Conservation (phyloP, 2,888 invertebrate genomes). For the Agonopterix heracliana region DNA sequence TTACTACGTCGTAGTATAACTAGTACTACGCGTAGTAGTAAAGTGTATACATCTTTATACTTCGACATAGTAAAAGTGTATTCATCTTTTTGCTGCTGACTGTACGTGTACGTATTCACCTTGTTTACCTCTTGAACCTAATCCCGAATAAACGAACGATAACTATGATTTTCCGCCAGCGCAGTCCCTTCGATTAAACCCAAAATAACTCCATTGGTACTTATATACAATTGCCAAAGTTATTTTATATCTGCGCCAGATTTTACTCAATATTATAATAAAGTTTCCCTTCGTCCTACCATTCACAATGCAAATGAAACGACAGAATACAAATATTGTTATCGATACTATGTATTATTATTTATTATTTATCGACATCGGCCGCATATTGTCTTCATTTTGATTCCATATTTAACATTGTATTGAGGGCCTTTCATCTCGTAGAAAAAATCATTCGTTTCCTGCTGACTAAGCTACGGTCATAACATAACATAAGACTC, state of each 20-base stretch:
- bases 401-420: constrained; percentile 10
- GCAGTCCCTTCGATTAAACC: not conserved
- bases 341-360: constrained; percentile 11
- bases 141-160: not conserved
- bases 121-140: too few species aligned
- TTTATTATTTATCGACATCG: constrained; percentile 13
- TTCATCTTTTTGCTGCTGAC: too few species aligned
- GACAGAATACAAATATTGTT: constrained; percentile 10
- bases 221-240: constrained; percentile 4
- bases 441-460: not conserved
- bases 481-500: not conserved
- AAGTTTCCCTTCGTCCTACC: constrained; percentile 5
- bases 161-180: constrained; percentile 3
- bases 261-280: constrained; percentile 6
- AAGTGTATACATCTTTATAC: too few species aligned
- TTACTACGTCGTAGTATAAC: too few species aligned
- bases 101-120: too few species aligned
- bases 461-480: not conserved
- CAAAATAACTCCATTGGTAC: not conserved
- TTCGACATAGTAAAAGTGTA: too few species aligned
- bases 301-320: constrained; percentile 11
- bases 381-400: constrained; percentile 8
- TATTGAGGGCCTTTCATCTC: constrained; percentile 2
- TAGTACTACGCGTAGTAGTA: too few species aligned
- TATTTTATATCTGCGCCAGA: constrained; percentile 5